Evolutionary conservation across 1,140 invertebrate species (phyloP).

Genomic region (Atta texana): DNA sequence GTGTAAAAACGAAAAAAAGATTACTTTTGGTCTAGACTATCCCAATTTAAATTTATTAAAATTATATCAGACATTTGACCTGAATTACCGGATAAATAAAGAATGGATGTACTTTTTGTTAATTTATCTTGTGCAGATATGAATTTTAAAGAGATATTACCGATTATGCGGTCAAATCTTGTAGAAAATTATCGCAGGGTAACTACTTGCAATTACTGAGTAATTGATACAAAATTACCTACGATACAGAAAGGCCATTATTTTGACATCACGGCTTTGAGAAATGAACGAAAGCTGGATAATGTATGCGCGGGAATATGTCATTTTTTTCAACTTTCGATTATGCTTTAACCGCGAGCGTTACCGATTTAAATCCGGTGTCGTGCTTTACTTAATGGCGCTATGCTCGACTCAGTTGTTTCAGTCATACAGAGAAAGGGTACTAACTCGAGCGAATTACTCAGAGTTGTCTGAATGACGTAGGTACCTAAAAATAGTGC

Average conservation of each 20-base stretch:
- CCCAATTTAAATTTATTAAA: neutral
- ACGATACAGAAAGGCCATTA: constrained; percentile 40
- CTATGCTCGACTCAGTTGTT: constrained; percentile 66
- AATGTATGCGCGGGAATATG: neutral
- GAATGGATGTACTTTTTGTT: constrained; percentile 1
- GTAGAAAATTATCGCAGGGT: constrained; percentile 28
- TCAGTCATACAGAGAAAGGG: constrained; percentile 15
- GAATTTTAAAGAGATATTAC: constrained; percentile 47
- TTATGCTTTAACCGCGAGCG: constrained; percentile 52
- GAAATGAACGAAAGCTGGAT: constrained; percentile 29
- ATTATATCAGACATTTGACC: constrained; percentile 14
- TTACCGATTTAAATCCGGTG: constrained; percentile 25
- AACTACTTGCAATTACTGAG: constrained; percentile 34
- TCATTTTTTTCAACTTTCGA: constrained; percentile 61
- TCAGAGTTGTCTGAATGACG: constrained; percentile 66
- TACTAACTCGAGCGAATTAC: constrained; percentile 52
- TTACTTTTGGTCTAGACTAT: neutral
- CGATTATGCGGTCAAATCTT: constrained; percentile 19
- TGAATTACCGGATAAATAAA: constrained; percentile 4
- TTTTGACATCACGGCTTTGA: constrained; percentile 33
- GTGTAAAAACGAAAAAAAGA: neutral
- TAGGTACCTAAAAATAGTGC: constrained; percentile 67
- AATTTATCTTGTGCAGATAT: constrained; percentile 28
- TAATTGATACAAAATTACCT: constrained; percentile 43
- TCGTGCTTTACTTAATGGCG: constrained; percentile 40